Conservation (phyloP, 2,888 invertebrate species). For the Calameuta filiformis region DNA sequence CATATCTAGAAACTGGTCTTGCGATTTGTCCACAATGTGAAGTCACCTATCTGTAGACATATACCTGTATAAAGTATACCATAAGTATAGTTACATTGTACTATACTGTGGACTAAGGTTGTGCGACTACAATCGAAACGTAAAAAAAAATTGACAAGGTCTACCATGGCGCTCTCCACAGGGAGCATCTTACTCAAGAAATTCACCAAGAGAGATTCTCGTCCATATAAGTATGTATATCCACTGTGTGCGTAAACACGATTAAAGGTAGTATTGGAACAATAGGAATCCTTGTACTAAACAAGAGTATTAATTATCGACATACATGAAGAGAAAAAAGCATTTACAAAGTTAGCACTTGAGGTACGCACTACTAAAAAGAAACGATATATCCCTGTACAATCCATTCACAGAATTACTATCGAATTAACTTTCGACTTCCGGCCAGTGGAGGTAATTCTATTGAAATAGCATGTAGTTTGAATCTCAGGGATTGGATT, state of each 20-base stretch:
- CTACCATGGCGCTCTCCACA: neutral
- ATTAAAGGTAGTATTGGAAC: neutral
- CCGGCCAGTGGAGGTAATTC: slow-evolving; percentile 27
- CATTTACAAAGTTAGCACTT: neutral
- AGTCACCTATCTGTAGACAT: neutral
- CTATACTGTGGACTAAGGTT: neutral
- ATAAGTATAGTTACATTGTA: neutral
- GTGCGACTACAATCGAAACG: neutral
- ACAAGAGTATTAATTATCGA: neutral
- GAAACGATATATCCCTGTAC: neutral
- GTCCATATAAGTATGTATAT: neutral
- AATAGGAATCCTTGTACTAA: neutral
- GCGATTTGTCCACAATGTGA: neutral
- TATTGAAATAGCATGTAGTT: slow-evolving; percentile 32
- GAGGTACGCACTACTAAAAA: neutral
- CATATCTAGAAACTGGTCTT: neutral
- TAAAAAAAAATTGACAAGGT: neutral
- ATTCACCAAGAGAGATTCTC: neutral
- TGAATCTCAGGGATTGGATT: slow-evolving; percentile 41
- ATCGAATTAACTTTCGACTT: slow-evolving; percentile 10
- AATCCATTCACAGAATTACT: neutral
- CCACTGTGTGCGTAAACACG: neutral
- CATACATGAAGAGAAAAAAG: neutral
- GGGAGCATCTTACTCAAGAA: neutral
- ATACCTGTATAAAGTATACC: neutral